Evolutionary conservation across 2,113 vertebrate species (phyloP).

Genomic region (Dipodomys merriami): DNA sequence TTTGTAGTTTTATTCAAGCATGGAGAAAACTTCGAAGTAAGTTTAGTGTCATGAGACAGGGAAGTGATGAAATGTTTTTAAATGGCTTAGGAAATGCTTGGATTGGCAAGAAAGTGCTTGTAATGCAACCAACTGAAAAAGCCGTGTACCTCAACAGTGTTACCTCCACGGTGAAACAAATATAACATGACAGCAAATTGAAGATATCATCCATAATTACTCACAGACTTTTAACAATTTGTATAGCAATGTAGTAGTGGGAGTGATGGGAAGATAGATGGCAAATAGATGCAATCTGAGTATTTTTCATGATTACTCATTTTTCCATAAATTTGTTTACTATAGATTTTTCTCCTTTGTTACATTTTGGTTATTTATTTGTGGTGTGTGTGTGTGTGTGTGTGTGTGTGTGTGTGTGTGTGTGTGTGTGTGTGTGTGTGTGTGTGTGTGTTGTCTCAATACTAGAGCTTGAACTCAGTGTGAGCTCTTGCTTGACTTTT

Average conservation of each 20-base stretch:
- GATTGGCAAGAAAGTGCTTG: neutral
- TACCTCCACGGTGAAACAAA: neutral
- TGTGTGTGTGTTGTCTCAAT: too few species aligned
- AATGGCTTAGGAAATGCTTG: constrained; percentile 2
- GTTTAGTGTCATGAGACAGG: neutral
- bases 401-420: too few species aligned
- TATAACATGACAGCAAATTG: neutral
- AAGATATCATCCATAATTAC: neutral
- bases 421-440: too few species aligned
- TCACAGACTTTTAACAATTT: neutral
- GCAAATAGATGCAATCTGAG: neutral
- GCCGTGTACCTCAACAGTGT: neutral
- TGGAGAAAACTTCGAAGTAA: neutral
- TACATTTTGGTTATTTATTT: neutral
- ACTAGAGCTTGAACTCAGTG: too few species aligned
- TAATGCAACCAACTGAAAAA: neutral
- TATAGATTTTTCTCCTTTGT: neutral
- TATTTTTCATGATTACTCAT: neutral
- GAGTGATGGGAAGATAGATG: neutral
- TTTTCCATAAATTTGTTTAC: neutral
- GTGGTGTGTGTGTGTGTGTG: too few species aligned
- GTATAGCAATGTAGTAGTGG: neutral
- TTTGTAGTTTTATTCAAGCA: neutral
- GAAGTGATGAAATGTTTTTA: constrained; percentile 26
- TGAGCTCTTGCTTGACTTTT: too few species aligned